phyloP scores from a whole-genome alignment of 2,113 vertebrate species.

The Oreochromis niloticus region DNA sequence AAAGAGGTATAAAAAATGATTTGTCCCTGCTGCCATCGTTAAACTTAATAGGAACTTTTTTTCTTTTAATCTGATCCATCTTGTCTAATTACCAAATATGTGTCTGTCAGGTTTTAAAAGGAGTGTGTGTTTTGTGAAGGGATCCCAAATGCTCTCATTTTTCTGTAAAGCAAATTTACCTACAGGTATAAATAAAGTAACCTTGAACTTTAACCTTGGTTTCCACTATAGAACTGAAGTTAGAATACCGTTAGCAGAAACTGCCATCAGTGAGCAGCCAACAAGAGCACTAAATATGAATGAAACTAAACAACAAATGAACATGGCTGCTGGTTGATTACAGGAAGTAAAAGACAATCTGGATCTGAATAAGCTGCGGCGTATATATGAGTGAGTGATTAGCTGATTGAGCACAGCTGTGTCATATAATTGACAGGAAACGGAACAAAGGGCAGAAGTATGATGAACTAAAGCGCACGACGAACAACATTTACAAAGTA shows the following conservation, averaged over 20 bases:
- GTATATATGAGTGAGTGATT: neutral
- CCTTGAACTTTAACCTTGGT: neutral
- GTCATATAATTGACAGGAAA: neutral
- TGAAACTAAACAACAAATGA: neutral
- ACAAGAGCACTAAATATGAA: rapidly evolving
- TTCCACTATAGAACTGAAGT: rapidly evolving
- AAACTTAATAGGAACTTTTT: neutral
- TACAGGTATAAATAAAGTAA: neutral
- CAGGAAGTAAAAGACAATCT: neutral
- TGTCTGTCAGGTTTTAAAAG: neutral
- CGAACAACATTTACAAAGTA: neutral
- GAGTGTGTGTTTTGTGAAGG: neutral
- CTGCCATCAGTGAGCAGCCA: neutral
- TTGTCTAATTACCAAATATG: neutral
- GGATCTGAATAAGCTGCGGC: neutral
- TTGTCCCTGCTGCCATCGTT: neutral
- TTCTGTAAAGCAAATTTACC: neutral
- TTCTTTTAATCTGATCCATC: neutral
- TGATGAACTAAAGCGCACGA: neutral
- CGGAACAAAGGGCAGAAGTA: neutral
- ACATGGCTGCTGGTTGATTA: neutral
- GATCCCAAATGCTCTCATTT: neutral
- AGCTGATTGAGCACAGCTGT: neutral
- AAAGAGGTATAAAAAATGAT: too few relatives aligned
- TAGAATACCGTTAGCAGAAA: neutral